phyloP scores from a whole-genome alignment of 2,888 invertebrate genomes.

The Theodoxus fluviatilis region DNA sequence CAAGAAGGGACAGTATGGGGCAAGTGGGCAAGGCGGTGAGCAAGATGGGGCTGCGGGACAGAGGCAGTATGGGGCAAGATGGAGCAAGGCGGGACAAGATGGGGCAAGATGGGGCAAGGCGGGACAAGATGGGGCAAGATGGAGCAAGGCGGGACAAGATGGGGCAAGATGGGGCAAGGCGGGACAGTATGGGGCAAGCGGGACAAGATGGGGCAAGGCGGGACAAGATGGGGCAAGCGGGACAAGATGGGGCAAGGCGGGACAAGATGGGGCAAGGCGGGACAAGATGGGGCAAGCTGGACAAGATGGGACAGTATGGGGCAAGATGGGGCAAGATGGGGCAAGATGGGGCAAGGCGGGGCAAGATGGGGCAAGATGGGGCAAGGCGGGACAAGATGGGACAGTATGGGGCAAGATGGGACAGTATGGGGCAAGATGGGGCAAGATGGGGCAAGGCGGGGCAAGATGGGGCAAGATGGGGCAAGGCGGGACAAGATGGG shows the following conservation, averaged over 20 bases:
- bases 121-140: not conserved
- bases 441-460: too few species aligned
- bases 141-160: not conserved
- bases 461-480: too few species aligned
- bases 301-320: not conserved
- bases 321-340: not conserved
- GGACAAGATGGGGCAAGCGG: not conserved
- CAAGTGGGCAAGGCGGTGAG: not conserved
- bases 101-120: not conserved
- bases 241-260: constrained; percentile 3
- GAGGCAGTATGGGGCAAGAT: constrained; percentile 8
- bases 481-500: too few species aligned
- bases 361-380: not conserved
- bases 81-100: not conserved
- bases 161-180: not conserved
- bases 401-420: too few species aligned
- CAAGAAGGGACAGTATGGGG: not conserved
- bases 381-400: not conserved
- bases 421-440: too few species aligned
- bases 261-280: not conserved
- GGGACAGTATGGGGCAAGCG: constrained; percentile 4
- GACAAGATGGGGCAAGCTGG: constrained; percentile 12
- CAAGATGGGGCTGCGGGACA: not conserved
- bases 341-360: not conserved
- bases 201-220: not conserved